A percentile compares a stretch with the other conserved stretches of the same genome.
Evolutionary conservation across 2,113 vertebrate genomes (phyloP).

Genomic region (Gila orcuttii): DNA sequence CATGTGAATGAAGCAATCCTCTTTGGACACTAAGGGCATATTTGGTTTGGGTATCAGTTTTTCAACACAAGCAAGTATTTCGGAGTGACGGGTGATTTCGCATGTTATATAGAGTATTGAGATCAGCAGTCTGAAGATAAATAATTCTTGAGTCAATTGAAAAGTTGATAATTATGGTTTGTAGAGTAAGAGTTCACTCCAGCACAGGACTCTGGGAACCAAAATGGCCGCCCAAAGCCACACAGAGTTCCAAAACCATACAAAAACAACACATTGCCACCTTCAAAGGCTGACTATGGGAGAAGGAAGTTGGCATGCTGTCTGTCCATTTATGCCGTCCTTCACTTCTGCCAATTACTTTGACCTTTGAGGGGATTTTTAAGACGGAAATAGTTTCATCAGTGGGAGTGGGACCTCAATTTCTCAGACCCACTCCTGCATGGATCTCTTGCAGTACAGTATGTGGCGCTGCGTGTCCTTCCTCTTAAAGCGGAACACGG

Average conservation of each 20-base stretch:
- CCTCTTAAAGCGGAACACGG: conserved; percentile 97
- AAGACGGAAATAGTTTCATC: neutral
- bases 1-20: conserved; percentile 79
- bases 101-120: conserved; percentile 37
- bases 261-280: conserved; percentile 44
- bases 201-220: conserved; percentile 4
- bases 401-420: neutral
- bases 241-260: conserved; percentile 42
- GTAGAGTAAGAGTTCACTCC: conserved; percentile 13
- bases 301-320: conserved; percentile 37
- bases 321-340: conserved; percentile 32
- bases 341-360: neutral
- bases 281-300: conserved; percentile 13
- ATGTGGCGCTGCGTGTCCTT: conserved; percentile 99
- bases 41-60: conserved; percentile 77
- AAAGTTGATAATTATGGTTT: conserved; percentile 21
- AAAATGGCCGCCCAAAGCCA: conserved; percentile 14
- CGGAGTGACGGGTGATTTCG: conserved; percentile 63
- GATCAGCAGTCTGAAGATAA: conserved; percentile 37
- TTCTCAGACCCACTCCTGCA: conserved; percentile 96
- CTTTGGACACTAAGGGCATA: conserved; percentile 94
- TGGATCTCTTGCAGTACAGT: conserved; percentile 99
- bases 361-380: conserved; percentile 3
- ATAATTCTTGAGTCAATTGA: conserved; percentile 32
- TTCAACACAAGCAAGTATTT: conserved; percentile 71